These are phyloP conservation scores for Galerucella pusilla DNA, from an alignment of 2,888 invertebrate genomes.

Conservation along the genomic window DNA sequence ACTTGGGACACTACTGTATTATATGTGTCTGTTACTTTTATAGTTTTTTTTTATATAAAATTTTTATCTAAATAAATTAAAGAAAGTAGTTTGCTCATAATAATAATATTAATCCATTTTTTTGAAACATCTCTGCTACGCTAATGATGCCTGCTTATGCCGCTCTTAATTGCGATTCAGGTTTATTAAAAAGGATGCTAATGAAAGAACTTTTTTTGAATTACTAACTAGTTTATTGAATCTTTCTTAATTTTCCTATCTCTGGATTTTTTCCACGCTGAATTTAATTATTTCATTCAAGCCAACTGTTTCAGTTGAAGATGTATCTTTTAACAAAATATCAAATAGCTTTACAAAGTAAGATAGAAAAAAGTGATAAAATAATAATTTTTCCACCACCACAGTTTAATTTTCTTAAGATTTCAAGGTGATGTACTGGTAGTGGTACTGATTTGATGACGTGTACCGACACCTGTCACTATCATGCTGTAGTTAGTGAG, in stretches of 20 bases:
- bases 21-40: no score
- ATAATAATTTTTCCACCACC: no score
- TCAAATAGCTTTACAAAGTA: not conserved
- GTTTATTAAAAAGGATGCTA: constrained; percentile 50
- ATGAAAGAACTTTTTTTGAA: constrained; percentile 45
- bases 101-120: not conserved
- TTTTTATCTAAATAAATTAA: no score
- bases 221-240: constrained; percentile 38
- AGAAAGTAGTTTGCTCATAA: not conserved
- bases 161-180: constrained; percentile 43
- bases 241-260: constrained; percentile 33
- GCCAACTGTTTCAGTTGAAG: not conserved
- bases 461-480: no score
- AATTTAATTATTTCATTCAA: not conserved
- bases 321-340: not conserved
- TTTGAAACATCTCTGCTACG: not conserved
- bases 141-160: not conserved
- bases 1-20: no score
- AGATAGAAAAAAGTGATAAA: not conserved
- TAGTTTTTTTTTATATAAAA: no score
- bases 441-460: no score
- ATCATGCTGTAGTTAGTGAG: no score
- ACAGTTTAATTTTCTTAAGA: no score
- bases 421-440: no score
- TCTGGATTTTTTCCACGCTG: constrained; percentile 2